Evolutionary conservation across 92 coral and sea anemone genomes (phyloP).

Genomic region (Scolanthus callimorphus): DNA sequence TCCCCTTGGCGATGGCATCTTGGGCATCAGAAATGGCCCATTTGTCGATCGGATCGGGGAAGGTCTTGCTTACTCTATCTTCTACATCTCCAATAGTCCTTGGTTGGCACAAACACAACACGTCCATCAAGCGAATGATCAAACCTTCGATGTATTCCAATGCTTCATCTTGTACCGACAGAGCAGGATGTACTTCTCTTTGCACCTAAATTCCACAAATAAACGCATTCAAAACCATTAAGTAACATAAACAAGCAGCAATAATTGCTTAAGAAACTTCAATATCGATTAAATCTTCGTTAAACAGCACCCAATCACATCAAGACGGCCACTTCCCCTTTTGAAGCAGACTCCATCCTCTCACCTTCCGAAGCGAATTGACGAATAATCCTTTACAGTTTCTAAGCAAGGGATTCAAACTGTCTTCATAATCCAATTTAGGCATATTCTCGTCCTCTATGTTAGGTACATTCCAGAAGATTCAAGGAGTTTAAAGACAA

Average conservation of each 20-base stretch:
- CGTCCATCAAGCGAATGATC: constrained; percentile 79
- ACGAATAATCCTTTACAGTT: constrained; percentile 94
- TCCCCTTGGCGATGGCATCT: constrained; percentile 88
- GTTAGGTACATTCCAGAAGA: constrained; percentile 68
- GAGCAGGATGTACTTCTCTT: constrained; percentile 85
- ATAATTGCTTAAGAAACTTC: neutral
- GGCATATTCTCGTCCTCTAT: constrained; percentile 69
- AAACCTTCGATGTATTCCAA: constrained; percentile 89
- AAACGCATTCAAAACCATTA: constrained; percentile 9
- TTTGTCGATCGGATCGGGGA: constrained; percentile 94
- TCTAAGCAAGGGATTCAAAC: constrained; percentile 65
- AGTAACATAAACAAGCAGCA: constrained; percentile 4
- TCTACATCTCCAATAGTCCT: constrained; percentile 83
- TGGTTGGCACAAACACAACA: constrained; percentile 86
- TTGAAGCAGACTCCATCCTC: constrained; percentile 1
- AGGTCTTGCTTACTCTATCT: constrained; percentile 84
- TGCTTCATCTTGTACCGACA: constrained; percentile 88
- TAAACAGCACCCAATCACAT: constrained; percentile 44
- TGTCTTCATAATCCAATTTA: constrained; percentile 83
- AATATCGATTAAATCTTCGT: no score
- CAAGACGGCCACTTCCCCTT: constrained; percentile 53
- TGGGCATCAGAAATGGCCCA: constrained; percentile 96
- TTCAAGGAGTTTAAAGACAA: constrained; percentile 6
- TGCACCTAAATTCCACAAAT: constrained; percentile 73
- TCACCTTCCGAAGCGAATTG: constrained; percentile 84